Conservation (phyloP, 2,113 vertebrate genomes). For the Todiramphus saurophagus region DNA sequence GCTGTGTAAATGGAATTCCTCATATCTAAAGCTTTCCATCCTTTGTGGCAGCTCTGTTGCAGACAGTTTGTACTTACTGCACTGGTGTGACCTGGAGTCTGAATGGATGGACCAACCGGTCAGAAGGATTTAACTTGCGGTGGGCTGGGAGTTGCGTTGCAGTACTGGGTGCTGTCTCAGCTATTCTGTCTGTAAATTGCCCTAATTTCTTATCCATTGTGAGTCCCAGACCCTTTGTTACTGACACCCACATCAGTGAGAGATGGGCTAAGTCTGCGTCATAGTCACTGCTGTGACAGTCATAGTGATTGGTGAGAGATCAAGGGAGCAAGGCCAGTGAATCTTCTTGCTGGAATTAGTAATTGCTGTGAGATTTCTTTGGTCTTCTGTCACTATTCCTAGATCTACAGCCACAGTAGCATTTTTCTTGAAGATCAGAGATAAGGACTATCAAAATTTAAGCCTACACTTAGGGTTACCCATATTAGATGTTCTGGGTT, state of each 20-base stretch:
- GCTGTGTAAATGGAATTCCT: neutral
- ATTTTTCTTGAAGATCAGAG: neutral
- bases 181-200: neutral
- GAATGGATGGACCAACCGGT: neutral
- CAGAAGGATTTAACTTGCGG: no score
- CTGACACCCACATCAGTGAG: neutral
- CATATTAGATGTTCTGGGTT: neutral
- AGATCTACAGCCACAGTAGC: neutral
- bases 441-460: neutral
- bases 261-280: neutral
- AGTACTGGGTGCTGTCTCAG: neutral
- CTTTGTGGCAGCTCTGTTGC: neutral
- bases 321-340: neutral
- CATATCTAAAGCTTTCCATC: rapidly evolving
- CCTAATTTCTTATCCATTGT: neutral
- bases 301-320: neutral
- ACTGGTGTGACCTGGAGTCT: neutral
- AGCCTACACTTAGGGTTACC: neutral
- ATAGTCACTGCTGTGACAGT: neutral
- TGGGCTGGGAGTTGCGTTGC: neutral
- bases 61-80: neutral
- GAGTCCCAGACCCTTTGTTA: neutral
- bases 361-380: neutral
- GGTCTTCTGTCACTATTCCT: neutral
- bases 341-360: neutral